Percentiles rank a stretch among this genome's conserved stretches.
These are phyloP conservation scores for Micrasema minimum DNA, from an alignment of 1,140 invertebrate genomes.

Conservation along the genomic window DNA sequence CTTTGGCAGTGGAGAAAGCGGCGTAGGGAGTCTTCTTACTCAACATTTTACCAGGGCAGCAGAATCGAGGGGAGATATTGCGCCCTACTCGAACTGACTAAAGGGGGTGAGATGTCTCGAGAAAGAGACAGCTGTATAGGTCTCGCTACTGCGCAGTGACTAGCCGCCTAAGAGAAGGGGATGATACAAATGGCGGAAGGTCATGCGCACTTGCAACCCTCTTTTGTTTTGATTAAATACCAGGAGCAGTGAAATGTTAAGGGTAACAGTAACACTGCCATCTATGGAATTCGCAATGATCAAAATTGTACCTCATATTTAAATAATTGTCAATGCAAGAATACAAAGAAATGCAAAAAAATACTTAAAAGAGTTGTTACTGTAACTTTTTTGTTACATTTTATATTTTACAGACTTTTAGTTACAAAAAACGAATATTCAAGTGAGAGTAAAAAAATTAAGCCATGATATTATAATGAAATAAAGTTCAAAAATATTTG, in stretches of 20 bases:
- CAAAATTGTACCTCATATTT: too few relatives aligned
- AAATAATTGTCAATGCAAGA: too few relatives aligned
- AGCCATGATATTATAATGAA: too few relatives aligned
- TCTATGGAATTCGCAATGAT: too few relatives aligned
- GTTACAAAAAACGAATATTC: too few relatives aligned
- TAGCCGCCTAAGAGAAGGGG: not conserved
- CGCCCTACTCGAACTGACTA: conserved; percentile 10
- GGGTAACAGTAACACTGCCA: too few relatives aligned
- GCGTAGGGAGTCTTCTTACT: conserved; percentile 53
- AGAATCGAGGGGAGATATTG: conserved; percentile 14
- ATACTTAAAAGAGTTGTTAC: too few relatives aligned
- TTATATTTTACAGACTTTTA: too few relatives aligned
- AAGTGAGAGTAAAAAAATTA: too few relatives aligned
- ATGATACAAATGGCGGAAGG: conserved; percentile 8
- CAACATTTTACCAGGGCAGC: conserved; percentile 48
- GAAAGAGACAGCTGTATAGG: conserved; percentile 22
- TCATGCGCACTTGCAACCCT: conserved; percentile 26
- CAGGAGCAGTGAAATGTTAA: conserved; percentile 37
- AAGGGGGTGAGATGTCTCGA: conserved; percentile 13
- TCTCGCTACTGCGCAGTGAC: not conserved
- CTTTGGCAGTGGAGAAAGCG: conserved; percentile 49
- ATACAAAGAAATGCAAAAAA: too few relatives aligned
- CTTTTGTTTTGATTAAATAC: conserved; percentile 23
- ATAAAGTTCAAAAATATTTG: too few relatives aligned
- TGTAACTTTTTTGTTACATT: too few relatives aligned